Conservation (phyloP, 2,113 vertebrate genomes). For the Myotis brandtii region DNA sequence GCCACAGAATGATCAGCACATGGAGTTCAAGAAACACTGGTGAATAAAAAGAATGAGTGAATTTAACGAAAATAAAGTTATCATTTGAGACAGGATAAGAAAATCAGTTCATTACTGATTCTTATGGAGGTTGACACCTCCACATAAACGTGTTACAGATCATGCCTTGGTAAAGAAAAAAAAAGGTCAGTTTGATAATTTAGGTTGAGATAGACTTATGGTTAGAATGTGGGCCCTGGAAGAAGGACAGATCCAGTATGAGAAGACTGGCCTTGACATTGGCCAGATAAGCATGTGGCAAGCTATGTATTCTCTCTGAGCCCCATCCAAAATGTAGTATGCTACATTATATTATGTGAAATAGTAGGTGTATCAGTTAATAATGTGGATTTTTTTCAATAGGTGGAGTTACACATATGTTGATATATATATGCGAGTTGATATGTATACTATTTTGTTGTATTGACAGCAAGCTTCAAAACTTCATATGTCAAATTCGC, state of each 20-base stretch:
- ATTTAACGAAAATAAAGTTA: not conserved
- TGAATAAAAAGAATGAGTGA: not conserved
- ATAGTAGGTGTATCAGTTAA: too few species aligned
- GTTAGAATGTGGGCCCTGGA: not conserved
- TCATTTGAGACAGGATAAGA: not conserved
- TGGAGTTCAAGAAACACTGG: not conserved
- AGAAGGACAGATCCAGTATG: not conserved
- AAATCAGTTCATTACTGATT: not conserved
- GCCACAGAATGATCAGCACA: not conserved
- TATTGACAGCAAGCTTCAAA: too few species aligned
- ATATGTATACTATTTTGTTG: too few species aligned
- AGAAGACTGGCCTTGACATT: not conserved
- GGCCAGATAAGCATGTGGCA: not conserved
- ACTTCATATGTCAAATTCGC: too few species aligned
- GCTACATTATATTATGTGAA: rapidly evolving
- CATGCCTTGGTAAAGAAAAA: too few species aligned
- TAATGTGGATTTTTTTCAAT: too few species aligned
- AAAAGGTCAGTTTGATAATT: not conserved
- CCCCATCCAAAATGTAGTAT: not conserved
- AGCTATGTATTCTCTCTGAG: not conserved
- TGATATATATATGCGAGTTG: too few species aligned
- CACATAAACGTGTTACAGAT: not conserved
- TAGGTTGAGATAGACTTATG: not conserved
- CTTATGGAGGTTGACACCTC: not conserved
- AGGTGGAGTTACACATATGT: too few species aligned